phyloP scores from a whole-genome alignment of 92 coral and sea anemone genomes.

The Zoanthus sociatus region DNA sequence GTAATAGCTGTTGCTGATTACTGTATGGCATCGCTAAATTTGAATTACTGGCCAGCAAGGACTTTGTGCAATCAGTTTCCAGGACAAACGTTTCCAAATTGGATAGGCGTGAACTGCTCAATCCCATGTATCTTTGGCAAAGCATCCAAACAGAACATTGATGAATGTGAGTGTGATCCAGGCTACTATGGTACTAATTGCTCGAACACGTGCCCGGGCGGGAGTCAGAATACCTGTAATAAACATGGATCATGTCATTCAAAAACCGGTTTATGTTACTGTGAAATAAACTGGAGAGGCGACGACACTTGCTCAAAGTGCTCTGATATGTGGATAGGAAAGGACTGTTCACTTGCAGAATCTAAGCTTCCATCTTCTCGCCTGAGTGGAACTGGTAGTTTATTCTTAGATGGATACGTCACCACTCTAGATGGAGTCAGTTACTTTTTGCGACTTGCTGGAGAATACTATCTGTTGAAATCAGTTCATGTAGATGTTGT shows the following conservation, averaged over 20 bases:
- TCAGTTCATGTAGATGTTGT: constrained; percentile 50
- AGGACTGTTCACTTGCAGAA: constrained; percentile 66
- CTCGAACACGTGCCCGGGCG: constrained; percentile 68
- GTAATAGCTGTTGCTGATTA: constrained; percentile 58
- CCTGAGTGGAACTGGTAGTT: constrained; percentile 23
- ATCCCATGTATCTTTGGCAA: constrained; percentile 64
- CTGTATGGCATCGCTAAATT: constrained; percentile 56
- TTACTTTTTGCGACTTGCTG: constrained; percentile 41
- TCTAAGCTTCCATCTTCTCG: constrained; percentile 33
- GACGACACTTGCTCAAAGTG: constrained; percentile 60
- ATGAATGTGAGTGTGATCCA: constrained; percentile 58
- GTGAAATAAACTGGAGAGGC: constrained; percentile 72
- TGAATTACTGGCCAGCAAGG: constrained; percentile 66
- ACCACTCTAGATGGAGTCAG: constrained; percentile 69
- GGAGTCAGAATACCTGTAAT: constrained; percentile 60
- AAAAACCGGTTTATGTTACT: constrained; percentile 54
- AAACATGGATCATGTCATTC: constrained; percentile 64
- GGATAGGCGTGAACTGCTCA: constrained; percentile 71
- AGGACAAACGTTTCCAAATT: constrained; percentile 66
- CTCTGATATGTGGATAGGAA: constrained; percentile 61
- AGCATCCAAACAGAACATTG: constrained; percentile 40
- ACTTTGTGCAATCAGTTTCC: constrained; percentile 66
- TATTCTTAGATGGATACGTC: constrained; percentile 55
- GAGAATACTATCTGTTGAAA: constrained; percentile 70
- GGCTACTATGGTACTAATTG: constrained; percentile 72